Base-by-base conservation (phyloP, 2,797 vertebrate genomes). In the Halcyon leucocephala region DNA sequence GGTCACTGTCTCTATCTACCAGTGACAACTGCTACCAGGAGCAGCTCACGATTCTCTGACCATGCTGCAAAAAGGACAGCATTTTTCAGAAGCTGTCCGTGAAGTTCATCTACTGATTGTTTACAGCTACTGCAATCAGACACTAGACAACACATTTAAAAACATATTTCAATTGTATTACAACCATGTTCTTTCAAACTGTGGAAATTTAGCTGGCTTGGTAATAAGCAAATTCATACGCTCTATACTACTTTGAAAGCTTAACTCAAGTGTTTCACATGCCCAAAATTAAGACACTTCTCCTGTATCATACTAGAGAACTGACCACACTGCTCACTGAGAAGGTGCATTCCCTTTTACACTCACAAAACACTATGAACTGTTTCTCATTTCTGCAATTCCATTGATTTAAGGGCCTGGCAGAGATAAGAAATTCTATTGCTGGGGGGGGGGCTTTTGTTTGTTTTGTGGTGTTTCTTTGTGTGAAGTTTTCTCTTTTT, bases 101-200 rank as follows among this genome's bases (percentile, higher is more conserved):
- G 14, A 91, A 89, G 69, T 25, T 86, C 71, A 37, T 73, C 82
- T 89, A 80, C 37, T 7, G 11, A 51, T 52, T 70, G 33, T 61
- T 89, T 77, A n/a, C 12, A 70, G 84, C 72, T 83, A 87, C 46
- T 62, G 78, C 65, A 86, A 67, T 79, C 86, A 95, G 91, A 97
- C 92, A 94, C 83, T 90, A 96, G 82, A 92, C 93, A 95, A 95
- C 77, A 95, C 77, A 80, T 91, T 70, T 18, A n/a, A 54, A 41
- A 97, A 95, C 87, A 37, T 89, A 96, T 54, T 96, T 95, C 64
- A 91, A 51, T 48, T 98, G 97, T 97, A 97, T 97, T 98, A 97
- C 74, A 97, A 91, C 90, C 95, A 91, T 61, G 48, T 95, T 89
- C 91, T 71, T 93, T 95, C 69, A 86, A 95, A 95, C 74, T 83